A percentile compares a stretch with the other conserved stretches of the same genome.
Conservation (phyloP, 2,888 invertebrate genomes). For the Cantharis nigra region DNA sequence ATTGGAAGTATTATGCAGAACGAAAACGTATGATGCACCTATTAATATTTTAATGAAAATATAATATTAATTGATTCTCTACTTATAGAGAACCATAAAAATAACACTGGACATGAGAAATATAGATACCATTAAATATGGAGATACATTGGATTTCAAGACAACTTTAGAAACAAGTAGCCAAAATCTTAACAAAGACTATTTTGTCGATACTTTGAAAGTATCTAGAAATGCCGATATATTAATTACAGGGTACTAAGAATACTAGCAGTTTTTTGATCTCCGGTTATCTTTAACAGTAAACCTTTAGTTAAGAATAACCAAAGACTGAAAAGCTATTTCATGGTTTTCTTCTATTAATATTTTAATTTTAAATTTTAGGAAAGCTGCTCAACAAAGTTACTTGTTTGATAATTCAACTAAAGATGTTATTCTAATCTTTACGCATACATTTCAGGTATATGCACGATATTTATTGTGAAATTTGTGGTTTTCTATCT, state of each 20-base stretch:
- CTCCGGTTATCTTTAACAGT: no score
- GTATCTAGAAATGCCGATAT: constrained; percentile 41
- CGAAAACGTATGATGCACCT: neutral
- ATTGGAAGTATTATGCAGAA: constrained; percentile 43
- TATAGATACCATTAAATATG: constrained; percentile 33
- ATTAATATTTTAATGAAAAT: neutral
- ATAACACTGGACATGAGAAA: constrained; percentile 47
- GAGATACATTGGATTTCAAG: constrained; percentile 38
- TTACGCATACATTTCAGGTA: constrained; percentile 45
- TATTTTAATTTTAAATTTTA: constrained; percentile 27
- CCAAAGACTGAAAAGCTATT: no score
- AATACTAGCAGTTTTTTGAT: neutral
- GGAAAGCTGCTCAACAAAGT: constrained; percentile 50
- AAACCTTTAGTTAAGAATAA: no score
- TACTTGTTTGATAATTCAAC: constrained; percentile 47
- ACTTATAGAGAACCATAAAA: constrained; percentile 37
- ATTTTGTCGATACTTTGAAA: constrained; percentile 39
- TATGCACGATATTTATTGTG: neutral
- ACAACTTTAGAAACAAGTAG: constrained; percentile 50
- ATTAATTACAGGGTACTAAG: neutral
- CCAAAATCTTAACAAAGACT: constrained; percentile 42
- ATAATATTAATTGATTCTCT: neutral
- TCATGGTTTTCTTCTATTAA: neutral
- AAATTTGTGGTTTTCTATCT: neutral
- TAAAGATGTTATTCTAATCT: constrained; percentile 37